Base-by-base conservation (phyloP, 2,888 invertebrate species). In the Exocentrus adspersus region DNA sequence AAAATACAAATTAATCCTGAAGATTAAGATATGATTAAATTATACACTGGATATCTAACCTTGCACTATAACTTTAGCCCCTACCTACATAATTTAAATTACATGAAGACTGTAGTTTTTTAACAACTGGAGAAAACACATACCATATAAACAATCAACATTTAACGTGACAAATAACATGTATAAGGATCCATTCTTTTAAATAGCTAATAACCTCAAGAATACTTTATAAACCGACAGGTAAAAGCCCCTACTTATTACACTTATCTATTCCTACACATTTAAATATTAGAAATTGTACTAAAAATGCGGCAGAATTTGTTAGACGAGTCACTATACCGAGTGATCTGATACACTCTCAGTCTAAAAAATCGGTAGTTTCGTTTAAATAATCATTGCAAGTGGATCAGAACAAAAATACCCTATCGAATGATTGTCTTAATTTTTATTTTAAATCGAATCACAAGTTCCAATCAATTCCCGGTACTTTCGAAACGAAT, bases 191-290 rank as follows among this genome's bases (percentile, higher is more conserved):
- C 69, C 62, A 60, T 62, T 62, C 69, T 67, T 53, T 60, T 62
- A 56, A 60, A 64, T 62, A 61, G 41, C 68, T 60, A 61, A 37
- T 37, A 37, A 45, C 57, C 59, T 61, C 64, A 58, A 17, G 48
- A 62, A 56, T 52, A 54, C n/a, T 73, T 72, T 72, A 72, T 72
- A 65, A 70, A 75, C 76, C 75, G 71, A 60, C 73, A 69, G 75
- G 77, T 77, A 75, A n/a, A n/a, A 78, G 77, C 77, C 73, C 74
- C 78, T 80, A 80, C 75, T 71, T 71, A 74, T 75, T 78, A 79
- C 79, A 79, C 71, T 72, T 78, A 80, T 73, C 79, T 80, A 80
- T 64, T 65, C 70, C 78, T 80, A 80, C 74, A 80, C 80, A 80
- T 80, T 78, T 78, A 80, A 79, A 78, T 76, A 78, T 75, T 76